Conservation (phyloP, 92 coral and sea anemone species). For the Metridium senile region DNA sequence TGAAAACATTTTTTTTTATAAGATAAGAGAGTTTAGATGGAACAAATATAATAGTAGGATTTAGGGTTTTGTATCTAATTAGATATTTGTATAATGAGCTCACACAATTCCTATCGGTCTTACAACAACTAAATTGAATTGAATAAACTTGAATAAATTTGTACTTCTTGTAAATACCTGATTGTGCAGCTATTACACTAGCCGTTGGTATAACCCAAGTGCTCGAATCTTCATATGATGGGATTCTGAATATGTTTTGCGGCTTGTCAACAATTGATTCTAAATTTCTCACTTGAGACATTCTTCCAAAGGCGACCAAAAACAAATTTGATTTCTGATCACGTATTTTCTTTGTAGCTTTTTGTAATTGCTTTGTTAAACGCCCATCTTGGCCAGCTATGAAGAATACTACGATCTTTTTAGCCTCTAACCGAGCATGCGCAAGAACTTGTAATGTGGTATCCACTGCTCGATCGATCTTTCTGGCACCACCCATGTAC, state of each 20-base stretch:
- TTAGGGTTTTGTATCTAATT: too few relatives aligned
- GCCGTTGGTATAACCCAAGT: conserved; percentile 36
- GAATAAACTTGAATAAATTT: too few relatives aligned
- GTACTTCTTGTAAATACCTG: conserved; percentile 19
- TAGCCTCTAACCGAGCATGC: conserved; percentile 53
- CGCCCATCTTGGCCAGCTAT: conserved; percentile 23
- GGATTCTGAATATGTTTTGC: conserved; percentile 42
- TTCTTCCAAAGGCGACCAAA: conserved; percentile 70
- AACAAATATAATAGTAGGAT: too few relatives aligned
- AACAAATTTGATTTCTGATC: conserved; percentile 46
- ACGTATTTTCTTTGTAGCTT: conserved; percentile 37
- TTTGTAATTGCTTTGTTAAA: conserved; percentile 36
- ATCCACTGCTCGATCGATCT: conserved; percentile 74
- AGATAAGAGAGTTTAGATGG: too few relatives aligned
- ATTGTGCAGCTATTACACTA: conserved; percentile 30
- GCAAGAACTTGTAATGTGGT: conserved; percentile 50
- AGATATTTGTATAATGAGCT: too few relatives aligned
- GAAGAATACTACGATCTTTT: conserved; percentile 67
- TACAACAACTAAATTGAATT: too few relatives aligned
- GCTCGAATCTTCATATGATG: conserved; percentile 22
- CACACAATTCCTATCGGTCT: too few relatives aligned
- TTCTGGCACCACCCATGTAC: conserved; percentile 69
- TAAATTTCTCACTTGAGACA: conserved; percentile 44
- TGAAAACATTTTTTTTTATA: too few relatives aligned
- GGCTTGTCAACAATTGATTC: conserved; percentile 54